Base-by-base conservation (phyloP, 2,113 vertebrate genomes). In the Sinosuthora webbiana region DNA sequence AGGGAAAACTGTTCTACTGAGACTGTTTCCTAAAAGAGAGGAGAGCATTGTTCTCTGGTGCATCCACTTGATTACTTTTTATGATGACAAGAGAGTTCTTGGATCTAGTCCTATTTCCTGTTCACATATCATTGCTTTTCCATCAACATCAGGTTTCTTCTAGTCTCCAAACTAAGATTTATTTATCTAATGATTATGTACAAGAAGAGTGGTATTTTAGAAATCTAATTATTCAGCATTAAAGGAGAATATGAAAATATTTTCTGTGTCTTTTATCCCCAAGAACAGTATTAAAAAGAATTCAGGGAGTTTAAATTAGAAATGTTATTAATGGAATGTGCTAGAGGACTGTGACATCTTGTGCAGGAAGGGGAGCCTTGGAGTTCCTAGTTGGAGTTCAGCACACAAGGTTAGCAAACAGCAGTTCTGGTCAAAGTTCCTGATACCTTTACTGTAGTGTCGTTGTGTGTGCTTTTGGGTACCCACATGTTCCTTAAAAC, bases 61-160 rank as follows among this genome's bases (percentile, higher is more conserved):
- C 74, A 83, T 80, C 78, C 39, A 85, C 19, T 88, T 80, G 49
- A 68, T 93, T 89, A 64, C 64, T 82, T 89, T 70, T 93, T 89
- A 53, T 47, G 78, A 90, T 90, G 86, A 70, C 59, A 80, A 33
- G 75, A 57, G 62, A 59, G 21, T 55, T 95, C 57, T 94, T 94
- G 81, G 65, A 65, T 73, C 20, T 77, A 35, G 1, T 62, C 59
- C 65, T 91, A 15, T 37, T 87, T 94, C 27, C 78, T 85, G 23
- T 87, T 91, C 55, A n/a, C 30, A 19, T 95, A 69, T 84, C 55
- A 45, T 39, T 94, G 49, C 39, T 55, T 85, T 93, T 89, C 39
- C 19, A 15, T 83, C 59, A 91, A 27, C 21, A 20, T 65, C 35
- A 69, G 14, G 42, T 94, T 81, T 93, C 77, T 93, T 69, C 37